Conservation (phyloP, 2,797 vertebrate species). For the Malacoctenus gilli region DNA sequence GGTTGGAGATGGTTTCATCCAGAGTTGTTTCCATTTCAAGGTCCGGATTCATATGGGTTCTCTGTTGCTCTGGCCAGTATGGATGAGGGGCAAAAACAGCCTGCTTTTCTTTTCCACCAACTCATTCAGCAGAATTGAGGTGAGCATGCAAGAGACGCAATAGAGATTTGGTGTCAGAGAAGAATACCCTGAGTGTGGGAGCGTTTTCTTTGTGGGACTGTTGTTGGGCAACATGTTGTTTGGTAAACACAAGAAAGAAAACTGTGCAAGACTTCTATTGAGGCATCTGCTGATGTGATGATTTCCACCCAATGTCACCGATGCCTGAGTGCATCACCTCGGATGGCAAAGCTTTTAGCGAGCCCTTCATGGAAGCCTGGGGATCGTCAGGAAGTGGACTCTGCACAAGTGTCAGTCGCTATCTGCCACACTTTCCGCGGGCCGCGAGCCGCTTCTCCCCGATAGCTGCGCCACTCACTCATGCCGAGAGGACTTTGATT, state of each 20-base stretch:
- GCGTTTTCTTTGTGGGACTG: too few relatives aligned
- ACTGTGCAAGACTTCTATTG: neutral
- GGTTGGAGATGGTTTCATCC: too few relatives aligned
- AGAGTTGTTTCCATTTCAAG: too few relatives aligned
- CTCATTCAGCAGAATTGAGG: too few relatives aligned
- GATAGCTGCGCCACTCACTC: slow-evolving; percentile 62
- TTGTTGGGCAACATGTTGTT: too few relatives aligned
- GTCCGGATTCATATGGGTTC: too few relatives aligned
- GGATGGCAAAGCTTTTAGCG: slow-evolving; percentile 37
- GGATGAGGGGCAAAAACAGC: too few relatives aligned
- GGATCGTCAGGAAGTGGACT: slow-evolving; percentile 31
- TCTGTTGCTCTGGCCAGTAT: too few relatives aligned
- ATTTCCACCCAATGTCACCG: neutral
- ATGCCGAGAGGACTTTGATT: slow-evolving; percentile 63
- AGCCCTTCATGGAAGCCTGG: slow-evolving; percentile 15
- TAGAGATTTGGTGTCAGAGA: too few relatives aligned
- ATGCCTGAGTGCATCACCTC: slow-evolving; percentile 7
- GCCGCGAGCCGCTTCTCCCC: slow-evolving; percentile 46
- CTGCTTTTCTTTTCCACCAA: too few relatives aligned
- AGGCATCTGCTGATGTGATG: neutral
- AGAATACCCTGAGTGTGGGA: too few relatives aligned
- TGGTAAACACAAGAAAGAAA: neutral
- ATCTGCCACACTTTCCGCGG: slow-evolving; percentile 57
- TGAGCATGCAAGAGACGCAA: too few relatives aligned
- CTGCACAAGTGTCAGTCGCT: slow-evolving; percentile 33